Percentiles rank a stretch among this genome's conserved stretches.
Conservation (phyloP, 2,888 invertebrate genomes). For the Lysandra coridon region DNA sequence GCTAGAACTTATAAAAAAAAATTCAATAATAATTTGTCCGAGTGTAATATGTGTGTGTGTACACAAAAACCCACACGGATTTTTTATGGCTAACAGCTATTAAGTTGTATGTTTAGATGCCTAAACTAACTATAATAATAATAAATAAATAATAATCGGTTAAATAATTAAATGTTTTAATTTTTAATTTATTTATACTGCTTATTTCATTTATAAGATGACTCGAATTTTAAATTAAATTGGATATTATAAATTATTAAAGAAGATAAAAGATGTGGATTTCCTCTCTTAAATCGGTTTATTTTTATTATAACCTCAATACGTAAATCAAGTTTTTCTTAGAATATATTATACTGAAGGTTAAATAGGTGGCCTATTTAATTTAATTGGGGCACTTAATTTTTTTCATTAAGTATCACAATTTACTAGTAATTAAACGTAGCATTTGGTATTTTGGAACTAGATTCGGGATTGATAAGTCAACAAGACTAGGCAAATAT, state of each 20-base stretch:
- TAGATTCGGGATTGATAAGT: background rate
- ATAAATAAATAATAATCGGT: background rate
- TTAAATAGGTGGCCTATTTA: slow-evolving; percentile 25
- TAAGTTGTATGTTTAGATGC: background rate
- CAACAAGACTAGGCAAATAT: background rate
- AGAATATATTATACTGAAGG: slow-evolving; percentile 24
- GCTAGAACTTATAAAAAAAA: slow-evolving; percentile 1
- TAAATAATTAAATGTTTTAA: background rate
- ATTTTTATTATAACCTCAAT: slow-evolving; percentile 26
- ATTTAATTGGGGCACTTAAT: slow-evolving; percentile 11
- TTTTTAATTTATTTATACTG: background rate
- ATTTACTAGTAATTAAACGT: background rate
- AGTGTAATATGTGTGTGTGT: background rate
- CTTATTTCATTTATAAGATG: slow-evolving; percentile 21
- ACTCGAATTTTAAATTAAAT: background rate
- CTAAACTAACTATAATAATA: background rate
- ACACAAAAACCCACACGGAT: too few relatives aligned
- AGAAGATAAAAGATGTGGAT: slow-evolving; percentile 32
- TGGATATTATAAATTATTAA: slow-evolving; percentile 23
- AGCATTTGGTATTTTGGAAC: background rate
- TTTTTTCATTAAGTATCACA: background rate
- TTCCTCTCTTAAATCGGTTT: slow-evolving; percentile 32
- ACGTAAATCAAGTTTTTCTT: slow-evolving; percentile 8
- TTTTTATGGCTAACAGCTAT: background rate
- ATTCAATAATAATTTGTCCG: background rate